A percentile compares a stretch with the other conserved stretches of the same genome.
Evolutionary conservation across 2,888 invertebrate species (phyloP).

Genomic region (Laspeyria flexula): DNA sequence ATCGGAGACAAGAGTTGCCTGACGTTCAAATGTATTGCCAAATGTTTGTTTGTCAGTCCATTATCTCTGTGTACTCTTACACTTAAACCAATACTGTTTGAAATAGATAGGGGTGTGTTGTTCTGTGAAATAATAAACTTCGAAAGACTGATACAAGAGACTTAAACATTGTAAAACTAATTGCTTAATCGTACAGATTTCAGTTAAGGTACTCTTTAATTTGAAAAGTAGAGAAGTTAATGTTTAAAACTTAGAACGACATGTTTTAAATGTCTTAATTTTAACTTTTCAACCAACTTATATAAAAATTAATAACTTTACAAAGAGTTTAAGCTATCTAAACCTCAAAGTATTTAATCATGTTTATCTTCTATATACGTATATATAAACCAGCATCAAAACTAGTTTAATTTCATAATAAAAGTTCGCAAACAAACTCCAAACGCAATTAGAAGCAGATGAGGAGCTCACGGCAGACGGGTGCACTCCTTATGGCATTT

Average conservation of each 20-base stretch:
- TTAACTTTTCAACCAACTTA: background rate
- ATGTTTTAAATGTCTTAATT: too few relatives aligned
- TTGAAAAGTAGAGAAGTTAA: too few relatives aligned
- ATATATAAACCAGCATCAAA: constrained; percentile 42
- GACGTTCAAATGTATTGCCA: constrained; percentile 13
- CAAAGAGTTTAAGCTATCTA: constrained; percentile 11
- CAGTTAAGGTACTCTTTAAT: background rate
- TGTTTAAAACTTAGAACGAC: too few relatives aligned
- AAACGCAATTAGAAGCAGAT: constrained; percentile 80
- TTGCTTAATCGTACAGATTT: background rate
- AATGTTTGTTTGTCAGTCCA: constrained; percentile 12
- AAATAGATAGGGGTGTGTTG: background rate
- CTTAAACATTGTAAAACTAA: background rate
- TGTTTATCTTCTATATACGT: constrained; percentile 25
- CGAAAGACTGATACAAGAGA: background rate
- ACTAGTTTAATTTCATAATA: constrained; percentile 64
- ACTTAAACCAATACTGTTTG: background rate
- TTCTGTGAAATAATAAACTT: background rate
- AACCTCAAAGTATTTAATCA: constrained; percentile 37
- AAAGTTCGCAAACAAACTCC: constrained; percentile 64
- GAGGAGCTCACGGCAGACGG: constrained; percentile 73
- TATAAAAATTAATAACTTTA: constrained; percentile 8
- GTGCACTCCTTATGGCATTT: constrained; percentile 82
- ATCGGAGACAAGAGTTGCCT: constrained; percentile 3
- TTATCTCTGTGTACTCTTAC: background rate